Base-by-base conservation (phyloP, 2,888 invertebrate species). In the Camponotus fellah region DNA sequence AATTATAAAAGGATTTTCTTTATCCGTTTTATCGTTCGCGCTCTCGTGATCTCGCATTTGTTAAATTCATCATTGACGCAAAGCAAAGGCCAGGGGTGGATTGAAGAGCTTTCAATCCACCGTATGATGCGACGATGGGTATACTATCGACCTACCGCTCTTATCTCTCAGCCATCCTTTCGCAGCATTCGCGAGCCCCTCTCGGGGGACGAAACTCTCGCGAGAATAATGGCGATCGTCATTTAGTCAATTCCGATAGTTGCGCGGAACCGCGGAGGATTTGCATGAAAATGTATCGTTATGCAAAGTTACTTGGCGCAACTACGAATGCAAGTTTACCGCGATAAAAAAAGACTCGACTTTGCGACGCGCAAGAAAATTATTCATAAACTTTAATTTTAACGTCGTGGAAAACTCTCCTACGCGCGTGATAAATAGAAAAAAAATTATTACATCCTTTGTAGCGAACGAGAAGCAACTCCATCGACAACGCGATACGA, bases 151-250 rank as follows among this genome's bases (percentile, higher is more conserved):
- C 40, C 56, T 58, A 69, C 58, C 60, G 60, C 60, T 77, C 56
- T 58, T 68, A 84, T 84, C 83, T 82, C 64, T 87, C 86, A 65
- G 80, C 82, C 60, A 65, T 77, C 88, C 84, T 56, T 65, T 69
- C 62, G 32, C 60, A 56, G 10, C 66, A 66, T 56, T 83, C 76
- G 26, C 26, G 82, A n/a, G 14, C 49, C 76, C 60, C 79, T 66
- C 58, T 64, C 60, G 77, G 26, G 34, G n/a, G 74, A n/a, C 80
- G 69, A 82, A 75, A 80, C 87, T 83, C 89, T 80, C 79, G 77
- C 84, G 74, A 66, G 87, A 88, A 90, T 89, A 89, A 89, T 90
- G 84, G 87, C 88, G 90, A 90, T 90, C 88, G 90, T 88, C 90
- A 88, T 89, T 90, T 89, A 89, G 87, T 85, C 83, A 90, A 88